Percentiles rank a stretch among this genome's conserved stretches.
Evolutionary conservation across 2,113 vertebrate species (phyloP).

Genomic region (Fregetta grallaria): DNA sequence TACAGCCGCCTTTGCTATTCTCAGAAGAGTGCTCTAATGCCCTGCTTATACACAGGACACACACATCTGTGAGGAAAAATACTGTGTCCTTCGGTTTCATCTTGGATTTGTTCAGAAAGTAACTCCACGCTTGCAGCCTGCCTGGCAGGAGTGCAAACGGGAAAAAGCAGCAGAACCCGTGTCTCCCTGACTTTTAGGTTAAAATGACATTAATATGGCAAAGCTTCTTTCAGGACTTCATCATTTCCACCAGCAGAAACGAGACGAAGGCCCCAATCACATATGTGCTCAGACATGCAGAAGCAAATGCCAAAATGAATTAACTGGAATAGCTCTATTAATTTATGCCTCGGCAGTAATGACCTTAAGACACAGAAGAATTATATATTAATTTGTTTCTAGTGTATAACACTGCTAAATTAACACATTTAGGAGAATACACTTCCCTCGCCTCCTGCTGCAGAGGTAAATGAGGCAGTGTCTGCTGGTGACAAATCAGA

Average conservation of each 20-base stretch:
- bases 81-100: not conserved
- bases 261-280: conserved; percentile 36
- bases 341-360: conserved; percentile 74
- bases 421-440: conserved; percentile 67
- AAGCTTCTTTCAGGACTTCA: conserved; percentile 32
- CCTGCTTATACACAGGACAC: conserved; percentile 26
- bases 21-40: conserved; percentile 52
- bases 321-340: conserved; percentile 74
- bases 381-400: conserved; percentile 77
- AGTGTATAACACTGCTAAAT: conserved; percentile 64
- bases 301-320: conserved; percentile 69
- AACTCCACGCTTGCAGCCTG: not conserved
- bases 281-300: conserved; percentile 68
- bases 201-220: conserved; percentile 36
- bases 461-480: conserved; percentile 62
- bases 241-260: not conserved
- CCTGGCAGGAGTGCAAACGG: not conserved
- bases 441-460: conserved; percentile 63
- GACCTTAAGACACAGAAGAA: conserved; percentile 76
- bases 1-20: conserved; percentile 27
- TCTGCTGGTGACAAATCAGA: not conserved
- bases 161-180: not conserved
- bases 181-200: conserved; percentile 25
- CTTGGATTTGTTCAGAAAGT: not conserved
- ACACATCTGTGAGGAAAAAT: conserved; percentile 48